Evolutionary conservation across 2,888 invertebrate species (phyloP), one percentile per base, ranked within the genome.

Genomic region (Ormyrus pomaceus): DNA sequence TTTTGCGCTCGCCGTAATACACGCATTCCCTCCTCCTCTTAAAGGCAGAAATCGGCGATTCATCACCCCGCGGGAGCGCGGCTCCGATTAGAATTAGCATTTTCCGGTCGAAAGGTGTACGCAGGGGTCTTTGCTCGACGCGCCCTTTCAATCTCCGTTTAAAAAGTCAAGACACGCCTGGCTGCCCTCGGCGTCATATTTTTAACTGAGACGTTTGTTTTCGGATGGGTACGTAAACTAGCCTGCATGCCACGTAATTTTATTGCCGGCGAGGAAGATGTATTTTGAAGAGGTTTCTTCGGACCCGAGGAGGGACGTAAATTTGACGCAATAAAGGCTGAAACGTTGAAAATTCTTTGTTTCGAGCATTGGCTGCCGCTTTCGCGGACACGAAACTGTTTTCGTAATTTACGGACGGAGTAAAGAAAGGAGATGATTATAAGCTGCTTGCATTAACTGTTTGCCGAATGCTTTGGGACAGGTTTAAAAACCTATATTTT

Each of bases 11-110:
- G 11, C 10, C n/a, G 19, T 19, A 19, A 19, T 19, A 19, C 19
- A 19, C 19, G 19, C 5, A 51, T 9, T 48, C 50, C 10, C 6
- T 53, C 56, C 6, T 53, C 56, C 58, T 50, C 51, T 55, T 10
- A 9, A 61, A 71, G 10, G 13, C 19, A 77, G 64, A 46, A 72
- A 76, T 80, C 76, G 76, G 50, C 72, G 72, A 72, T 76, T 79
- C 70, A 79, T 80, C 80, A 72, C 2, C 62, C 34, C 46, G 62
- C 66, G 46, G 34, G 65, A 19, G 19, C 1, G 19, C 19, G 19
- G 19, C 19, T 19, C 2, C 69, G 64, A 73, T 80, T 69, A 80
- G 80, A 77, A 77, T 80, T 77, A 77, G 70, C 80, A 65, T 61
- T 80, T 72, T 62, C 19, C 19, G 19, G 19, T 19, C 19, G 19